phyloP scores from a whole-genome alignment of 2,113 vertebrate genomes.

The Pungitius pungitius region DNA sequence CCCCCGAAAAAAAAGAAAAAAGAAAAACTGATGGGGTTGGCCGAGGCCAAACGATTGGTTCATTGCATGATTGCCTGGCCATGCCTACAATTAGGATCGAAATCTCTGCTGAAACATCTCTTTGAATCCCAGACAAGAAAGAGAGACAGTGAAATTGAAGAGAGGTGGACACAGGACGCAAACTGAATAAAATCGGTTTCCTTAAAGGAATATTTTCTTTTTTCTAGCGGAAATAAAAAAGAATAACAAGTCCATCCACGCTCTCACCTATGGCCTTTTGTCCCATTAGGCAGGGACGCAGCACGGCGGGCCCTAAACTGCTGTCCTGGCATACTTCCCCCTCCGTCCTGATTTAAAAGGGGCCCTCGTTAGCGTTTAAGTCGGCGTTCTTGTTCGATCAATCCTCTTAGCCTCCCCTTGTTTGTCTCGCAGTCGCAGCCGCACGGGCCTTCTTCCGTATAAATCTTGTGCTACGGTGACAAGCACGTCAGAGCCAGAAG shows the following conservation, averaged over 20 bases:
- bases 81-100: slow-evolving; percentile 18
- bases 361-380: slow-evolving; percentile 2
- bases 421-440: slow-evolving; percentile 33
- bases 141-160: slow-evolving; percentile 36
- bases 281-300: background rate
- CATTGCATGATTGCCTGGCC: slow-evolving; percentile 57
- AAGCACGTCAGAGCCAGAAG: slow-evolving; percentile 58
- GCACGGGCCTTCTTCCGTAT: slow-evolving; percentile 42
- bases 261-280: slow-evolving; percentile 18
- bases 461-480: slow-evolving; percentile 59
- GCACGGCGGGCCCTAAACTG: background rate
- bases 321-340: slow-evolving; percentile 70
- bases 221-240: no score
- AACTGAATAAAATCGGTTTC: slow-evolving; percentile 11
- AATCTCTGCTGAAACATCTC: slow-evolving; percentile 27
- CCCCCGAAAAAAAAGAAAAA: slow-evolving; percentile 37
- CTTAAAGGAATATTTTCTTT: background rate
- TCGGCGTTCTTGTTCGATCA: slow-evolving; percentile 36
- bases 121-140: slow-evolving; percentile 11
- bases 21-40: slow-evolving; percentile 36
- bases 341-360: slow-evolving; percentile 9
- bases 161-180: slow-evolving; percentile 15
- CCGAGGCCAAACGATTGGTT: slow-evolving; percentile 41
- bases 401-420: slow-evolving; percentile 38
- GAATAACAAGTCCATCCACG: no score